Evolutionary conservation across 2,888 invertebrate genomes (phyloP), one percentile per base, ranked within the genome.

Genomic region (Coelinius sp.): DNA sequence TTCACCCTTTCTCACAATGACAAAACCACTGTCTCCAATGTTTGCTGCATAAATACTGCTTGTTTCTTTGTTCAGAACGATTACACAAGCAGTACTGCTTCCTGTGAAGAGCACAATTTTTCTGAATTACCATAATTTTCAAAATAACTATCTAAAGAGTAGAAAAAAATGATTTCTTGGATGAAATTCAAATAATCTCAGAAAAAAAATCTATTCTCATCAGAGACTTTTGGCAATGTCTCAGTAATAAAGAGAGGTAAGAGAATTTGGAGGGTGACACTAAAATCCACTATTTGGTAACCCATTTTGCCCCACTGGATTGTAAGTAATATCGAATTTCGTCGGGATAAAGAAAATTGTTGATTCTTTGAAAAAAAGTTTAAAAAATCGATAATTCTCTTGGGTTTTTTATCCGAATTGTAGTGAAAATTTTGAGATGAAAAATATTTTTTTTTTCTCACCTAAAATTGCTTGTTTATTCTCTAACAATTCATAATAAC

Each of bases 1-100:
- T 80, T 93, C 91, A 20, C 97, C 97, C 65, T 92, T 91, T 22
- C 97, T 91, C 70, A 97, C 95, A 67, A 99, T 94, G 90, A 98
- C 94, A 89, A 97, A 98, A 12, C 99, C 99, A 85, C 98, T 98
- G 89, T 99, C 99, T n/a, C 99, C 99, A 80, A 99, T 95, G 89
- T 99, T 99, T 66, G 98, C 98, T 12, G 98, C 95, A 83, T 97
- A 96, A 85, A 99, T 92, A 78, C 94, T 95, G 85, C 93, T 93
- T 82, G 95, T 97, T 82, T 94, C 94, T 80, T 95, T 93, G 88
- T 97, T 97, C 75, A 99, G 90, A 78, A 98, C 94, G 85, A 99
- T 94, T 71, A 99, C 95, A 89, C 99, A 99, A 1, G 98, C 99
- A 78, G 99, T 99, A 88, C 98, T 98, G 89, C 98, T 98, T 81